phyloP scores from a whole-genome alignment of 1,140 invertebrate species.

The Brachionus sp. region DNA sequence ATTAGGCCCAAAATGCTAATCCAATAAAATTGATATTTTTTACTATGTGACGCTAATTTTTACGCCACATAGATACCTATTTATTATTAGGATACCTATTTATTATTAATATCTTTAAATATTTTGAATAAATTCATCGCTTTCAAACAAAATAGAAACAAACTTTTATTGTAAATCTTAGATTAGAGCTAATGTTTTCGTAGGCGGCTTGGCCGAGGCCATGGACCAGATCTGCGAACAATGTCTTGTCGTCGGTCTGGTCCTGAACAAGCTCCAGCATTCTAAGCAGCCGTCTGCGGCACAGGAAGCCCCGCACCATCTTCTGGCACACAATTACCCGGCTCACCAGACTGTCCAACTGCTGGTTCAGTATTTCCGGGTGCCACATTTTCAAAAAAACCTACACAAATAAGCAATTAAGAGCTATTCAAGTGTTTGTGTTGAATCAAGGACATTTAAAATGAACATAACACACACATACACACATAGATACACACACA shows the following conservation, averaged over 20 bases:
- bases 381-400: constrained; percentile 45
- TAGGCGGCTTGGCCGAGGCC: background rate
- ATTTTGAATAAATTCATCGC: background rate
- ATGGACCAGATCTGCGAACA: background rate
- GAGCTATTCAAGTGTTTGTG: background rate
- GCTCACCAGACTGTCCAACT: background rate
- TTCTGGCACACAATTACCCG: constrained; percentile 40
- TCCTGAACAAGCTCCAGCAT: constrained; percentile 21
- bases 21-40: too few relatives aligned
- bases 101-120: too few relatives aligned
- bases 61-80: background rate
- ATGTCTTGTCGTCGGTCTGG: background rate
- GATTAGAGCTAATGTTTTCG: constrained; percentile 13
- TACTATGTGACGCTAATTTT: too few relatives aligned
- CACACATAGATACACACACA: too few relatives aligned
- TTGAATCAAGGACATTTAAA: background rate
- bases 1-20: too few relatives aligned
- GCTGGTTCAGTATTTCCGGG: constrained; percentile 38
- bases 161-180: constrained; percentile 22
- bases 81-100: too few relatives aligned
- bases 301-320: constrained; percentile 12
- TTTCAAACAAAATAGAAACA: background rate
- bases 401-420: constrained; percentile 12
- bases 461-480: too few relatives aligned
- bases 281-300: background rate